Conservation (phyloP, 92 coral and sea anemone species). For the Heteractis magnifica region DNA sequence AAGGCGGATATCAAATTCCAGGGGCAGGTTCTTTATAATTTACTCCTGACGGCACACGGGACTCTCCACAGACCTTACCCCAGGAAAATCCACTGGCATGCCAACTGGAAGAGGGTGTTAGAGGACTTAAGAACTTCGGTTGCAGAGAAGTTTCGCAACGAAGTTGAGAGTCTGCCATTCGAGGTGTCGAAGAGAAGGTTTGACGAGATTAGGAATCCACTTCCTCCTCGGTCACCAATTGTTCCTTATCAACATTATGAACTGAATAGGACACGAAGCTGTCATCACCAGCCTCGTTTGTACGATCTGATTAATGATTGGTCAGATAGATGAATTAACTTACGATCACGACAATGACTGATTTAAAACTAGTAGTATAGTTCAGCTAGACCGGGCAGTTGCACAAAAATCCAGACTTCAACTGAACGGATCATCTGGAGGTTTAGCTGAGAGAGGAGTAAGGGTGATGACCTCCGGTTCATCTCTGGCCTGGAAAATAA, state of each 20-base stretch:
- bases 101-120: slow-evolving; percentile 39
- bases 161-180: slow-evolving; percentile 37
- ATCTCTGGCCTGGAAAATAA: not conserved
- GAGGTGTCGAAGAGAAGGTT: slow-evolving; percentile 35
- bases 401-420: not conserved
- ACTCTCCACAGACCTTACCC: slow-evolving; percentile 48
- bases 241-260: slow-evolving; percentile 40
- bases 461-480: slow-evolving; percentile 7
- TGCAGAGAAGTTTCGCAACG: slow-evolving; percentile 21
- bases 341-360: too few relatives aligned
- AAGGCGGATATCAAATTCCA: slow-evolving; percentile 54
- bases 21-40: slow-evolving; percentile 47
- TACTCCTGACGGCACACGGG: slow-evolving; percentile 38
- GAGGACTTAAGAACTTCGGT: slow-evolving; percentile 32
- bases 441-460: not conserved
- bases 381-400: not conserved
- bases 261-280: slow-evolving; percentile 34
- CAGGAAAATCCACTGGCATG: slow-evolving; percentile 30
- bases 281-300: slow-evolving; percentile 40
- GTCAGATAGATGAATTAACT: not conserved
- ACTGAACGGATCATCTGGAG: not conserved
- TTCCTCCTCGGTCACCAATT: slow-evolving; percentile 36
- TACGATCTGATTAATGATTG: slow-evolving; percentile 8
- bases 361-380: not conserved
- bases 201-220: slow-evolving; percentile 51